Percentiles rank a stretch among this genome's conserved stretches.
Conservation (phyloP, 1,140 invertebrate species). For the Tetranychus cinnabarinus region DNA sequence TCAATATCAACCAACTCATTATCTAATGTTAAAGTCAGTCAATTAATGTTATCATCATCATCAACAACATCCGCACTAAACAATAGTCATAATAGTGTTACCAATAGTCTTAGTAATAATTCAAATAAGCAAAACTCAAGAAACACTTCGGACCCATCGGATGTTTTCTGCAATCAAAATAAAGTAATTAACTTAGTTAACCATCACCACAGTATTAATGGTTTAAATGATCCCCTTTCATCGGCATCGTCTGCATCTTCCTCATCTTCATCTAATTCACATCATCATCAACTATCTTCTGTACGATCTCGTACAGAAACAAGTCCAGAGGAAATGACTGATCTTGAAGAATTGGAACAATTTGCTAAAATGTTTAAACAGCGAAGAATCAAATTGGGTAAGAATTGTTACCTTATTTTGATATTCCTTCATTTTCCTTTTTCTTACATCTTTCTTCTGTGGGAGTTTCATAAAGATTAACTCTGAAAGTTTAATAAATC, state of each 20-base stretch:
- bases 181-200: not conserved
- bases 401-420: slow-evolving; percentile 6
- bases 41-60: too few species aligned
- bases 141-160: not conserved
- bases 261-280: not conserved
- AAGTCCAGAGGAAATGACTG: slow-evolving; percentile 67
- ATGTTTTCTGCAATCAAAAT: not conserved
- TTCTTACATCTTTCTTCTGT: not conserved
- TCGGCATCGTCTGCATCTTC: not conserved
- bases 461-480: not conserved
- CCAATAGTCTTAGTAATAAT: not conserved
- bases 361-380: slow-evolving; percentile 94
- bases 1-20: too few species aligned
- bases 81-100: not conserved
- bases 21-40: too few species aligned
- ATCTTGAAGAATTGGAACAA: slow-evolving; percentile 81
- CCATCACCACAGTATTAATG: not conserved
- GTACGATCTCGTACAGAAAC: slow-evolving; percentile 20
- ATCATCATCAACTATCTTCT: not conserved
- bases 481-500: too few species aligned
- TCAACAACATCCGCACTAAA: too few species aligned
- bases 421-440: not conserved
- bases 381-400: slow-evolving; percentile 70
- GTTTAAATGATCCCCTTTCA: not conserved
- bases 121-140: too few species aligned